Conservation (phyloP, 2,888 invertebrate species). For the Lepidochitona cinerea region DNA sequence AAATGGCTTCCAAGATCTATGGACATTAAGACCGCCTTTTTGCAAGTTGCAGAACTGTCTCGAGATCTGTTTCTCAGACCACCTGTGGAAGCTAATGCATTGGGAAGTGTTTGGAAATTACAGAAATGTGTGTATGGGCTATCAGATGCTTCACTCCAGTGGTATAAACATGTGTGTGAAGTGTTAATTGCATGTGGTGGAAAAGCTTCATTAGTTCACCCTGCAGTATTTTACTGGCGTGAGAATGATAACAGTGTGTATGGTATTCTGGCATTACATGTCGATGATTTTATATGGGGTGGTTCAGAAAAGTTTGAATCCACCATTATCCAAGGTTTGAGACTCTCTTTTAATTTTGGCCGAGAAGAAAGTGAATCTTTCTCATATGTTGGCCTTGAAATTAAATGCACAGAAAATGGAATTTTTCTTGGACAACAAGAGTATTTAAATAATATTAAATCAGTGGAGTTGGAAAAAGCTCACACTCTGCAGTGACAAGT, state of each 20-base stretch:
- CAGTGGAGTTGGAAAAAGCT: background rate
- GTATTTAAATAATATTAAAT: background rate
- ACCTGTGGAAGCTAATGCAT: background rate
- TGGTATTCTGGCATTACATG: background rate
- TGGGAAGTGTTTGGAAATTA: background rate
- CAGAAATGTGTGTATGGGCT: background rate
- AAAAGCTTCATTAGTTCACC: background rate
- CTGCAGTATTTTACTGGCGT: background rate
- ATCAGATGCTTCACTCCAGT: background rate
- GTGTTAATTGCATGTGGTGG: background rate
- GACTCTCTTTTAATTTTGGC: background rate
- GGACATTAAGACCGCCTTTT: constrained; percentile 19
- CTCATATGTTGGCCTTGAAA: background rate
- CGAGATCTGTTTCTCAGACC: background rate
- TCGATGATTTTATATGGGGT: background rate
- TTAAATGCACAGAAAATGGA: background rate
- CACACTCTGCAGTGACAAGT: background rate
- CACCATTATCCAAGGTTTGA: background rate
- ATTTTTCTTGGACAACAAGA: background rate
- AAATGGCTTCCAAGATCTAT: constrained; percentile 16
- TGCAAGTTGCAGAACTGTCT: background rate
- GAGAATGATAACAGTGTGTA: background rate
- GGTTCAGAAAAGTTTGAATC: background rate
- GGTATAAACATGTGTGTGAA: background rate
- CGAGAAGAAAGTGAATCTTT: background rate